Base-by-base conservation (phyloP, 2,797 vertebrate genomes). In the Aphelocoma californica region DNA sequence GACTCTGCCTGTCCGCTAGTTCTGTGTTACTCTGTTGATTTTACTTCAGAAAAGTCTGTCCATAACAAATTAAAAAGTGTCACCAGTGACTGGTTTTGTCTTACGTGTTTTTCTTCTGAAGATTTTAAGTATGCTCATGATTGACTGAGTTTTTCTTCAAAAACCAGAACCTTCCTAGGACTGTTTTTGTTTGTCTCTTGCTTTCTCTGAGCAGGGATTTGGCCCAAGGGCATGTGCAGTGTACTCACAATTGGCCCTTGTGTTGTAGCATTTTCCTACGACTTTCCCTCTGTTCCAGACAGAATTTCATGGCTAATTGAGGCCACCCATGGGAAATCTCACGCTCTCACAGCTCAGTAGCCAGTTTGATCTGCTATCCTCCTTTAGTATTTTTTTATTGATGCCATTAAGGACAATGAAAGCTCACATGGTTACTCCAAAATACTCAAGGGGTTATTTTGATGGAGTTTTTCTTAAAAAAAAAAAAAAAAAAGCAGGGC, bases 41-140 rank as follows among this genome's bases (percentile, higher is more conserved):
- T 93, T 85, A 69, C 80, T 61, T 79, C 31, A 47, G 16, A 72
- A 65, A 64, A 29, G 31, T 65, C 64, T 70, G 84, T 60, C 74
- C 31, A 14, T 71, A 72, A 71, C 40, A 66, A 83, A 94, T 89
- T 74, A 87, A 96, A 96, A 92, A 77, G 47, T 81, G 77, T 86
- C 83, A 73, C 66, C 62, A 53, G 38, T 91, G 54, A 58, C 64
- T 67, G 53, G 0, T 40, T 72, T 80, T 86, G 81, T 65, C 45
- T 56, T 38, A 9, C 0, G 65, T 69, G 42, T 81, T 90, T 92
- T 72, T 53, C 73, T 93, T 91, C n/a, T 72, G 48, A 89, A 71
- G 26, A 26, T 77, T 65, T 83, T 31, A 56, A 29, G 61, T 82
- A 25, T 50, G 90, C 65, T 88, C 12, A 3, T 19, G 28, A 31